Evolutionary conservation across 2,113 vertebrate species (phyloP), one percentile per base, ranked within the genome.

Genomic region (Labrus mixtus): DNA sequence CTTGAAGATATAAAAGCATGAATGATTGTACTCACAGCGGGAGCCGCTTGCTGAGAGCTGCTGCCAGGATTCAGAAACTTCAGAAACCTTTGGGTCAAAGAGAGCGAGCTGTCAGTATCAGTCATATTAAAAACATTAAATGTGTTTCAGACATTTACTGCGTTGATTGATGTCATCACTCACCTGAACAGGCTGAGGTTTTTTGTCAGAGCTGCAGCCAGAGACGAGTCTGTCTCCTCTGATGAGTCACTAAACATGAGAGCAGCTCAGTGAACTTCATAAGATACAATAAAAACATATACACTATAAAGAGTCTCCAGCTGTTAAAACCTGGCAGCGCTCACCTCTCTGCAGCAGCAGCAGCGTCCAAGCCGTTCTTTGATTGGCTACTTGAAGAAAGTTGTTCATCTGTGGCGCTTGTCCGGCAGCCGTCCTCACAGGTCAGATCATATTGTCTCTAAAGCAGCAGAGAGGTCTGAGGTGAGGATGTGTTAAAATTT

Each of bases 121-220:
- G 1, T 57, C n/a, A 25, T 8, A 25, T 37, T 7, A 2, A 23
- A 37, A n/a, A 8, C 10, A 50, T 2, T 3, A 33, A 36, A n/a
- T 20, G 0, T 55, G 37, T 3, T 45, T 46, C 25, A 55, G 20
- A 16, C 45, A 20, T 29, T 53, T 43, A 55, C 13, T 25, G 25
- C 25, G 25, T 25, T 25, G 25, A 25, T 25, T 25, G 25, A 25
- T 9, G 9, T n/a, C 2, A 8, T 29, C 11, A 23, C 79, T 87
- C 63, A 93, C 91, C 85, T 89, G 50, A 90, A 86, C 25, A 87
- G 60, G 71, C 46, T 75, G 37, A 84, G 80, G 12, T 83, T 68
- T 66, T 55, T 73, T 19, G 64, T 71, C 59, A 91, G 60, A 64
- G 77, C 81, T 53, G 89, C 76, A 68, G 83, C 82, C 69, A 88